A percentile compares a stretch with the other conserved stretches of the same genome.
Evolutionary conservation across 2,113 vertebrate genomes (phyloP).

Genomic region (Cryptotis parvus): DNA sequence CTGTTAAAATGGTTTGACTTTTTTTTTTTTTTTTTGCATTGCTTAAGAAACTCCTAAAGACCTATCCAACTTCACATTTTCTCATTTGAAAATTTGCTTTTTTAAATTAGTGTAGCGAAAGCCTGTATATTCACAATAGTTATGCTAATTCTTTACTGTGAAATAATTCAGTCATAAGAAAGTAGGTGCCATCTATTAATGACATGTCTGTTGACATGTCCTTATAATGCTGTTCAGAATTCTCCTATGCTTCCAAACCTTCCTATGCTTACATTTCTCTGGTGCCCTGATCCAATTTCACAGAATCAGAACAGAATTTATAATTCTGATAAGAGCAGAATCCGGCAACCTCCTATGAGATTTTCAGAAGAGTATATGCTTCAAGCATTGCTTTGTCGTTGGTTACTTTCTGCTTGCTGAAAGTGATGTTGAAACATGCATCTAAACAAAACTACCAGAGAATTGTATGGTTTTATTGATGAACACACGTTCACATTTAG

Average conservation of each 20-base stretch:
- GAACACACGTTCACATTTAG: background rate
- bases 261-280: constrained; percentile 44
- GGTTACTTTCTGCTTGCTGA: background rate
- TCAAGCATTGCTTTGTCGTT: background rate
- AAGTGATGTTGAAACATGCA: background rate
- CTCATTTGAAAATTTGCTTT: constrained; percentile 51
- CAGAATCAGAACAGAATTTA: constrained; percentile 43
- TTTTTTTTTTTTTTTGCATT: too few relatives aligned
- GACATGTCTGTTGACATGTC: constrained; percentile 5
- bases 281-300: constrained; percentile 18
- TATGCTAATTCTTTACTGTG: constrained; percentile 28
- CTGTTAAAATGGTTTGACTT: background rate
- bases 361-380: background rate
- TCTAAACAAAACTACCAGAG: constrained; percentile 14
- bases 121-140: constrained; percentile 28
- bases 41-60: constrained; percentile 32
- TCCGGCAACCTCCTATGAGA: background rate
- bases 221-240: constrained; percentile 43
- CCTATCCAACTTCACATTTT: constrained; percentile 11
- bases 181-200: constrained; percentile 21
- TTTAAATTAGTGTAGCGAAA: constrained; percentile 52
- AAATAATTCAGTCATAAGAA: constrained; percentile 43
- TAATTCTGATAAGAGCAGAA: constrained; percentile 46
- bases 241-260: too few relatives aligned
- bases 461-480: background rate